These are phyloP conservation scores for Mystacornis crossleyi DNA, from an alignment of 2,113 vertebrate genomes.

Conservation along the genomic window DNA sequence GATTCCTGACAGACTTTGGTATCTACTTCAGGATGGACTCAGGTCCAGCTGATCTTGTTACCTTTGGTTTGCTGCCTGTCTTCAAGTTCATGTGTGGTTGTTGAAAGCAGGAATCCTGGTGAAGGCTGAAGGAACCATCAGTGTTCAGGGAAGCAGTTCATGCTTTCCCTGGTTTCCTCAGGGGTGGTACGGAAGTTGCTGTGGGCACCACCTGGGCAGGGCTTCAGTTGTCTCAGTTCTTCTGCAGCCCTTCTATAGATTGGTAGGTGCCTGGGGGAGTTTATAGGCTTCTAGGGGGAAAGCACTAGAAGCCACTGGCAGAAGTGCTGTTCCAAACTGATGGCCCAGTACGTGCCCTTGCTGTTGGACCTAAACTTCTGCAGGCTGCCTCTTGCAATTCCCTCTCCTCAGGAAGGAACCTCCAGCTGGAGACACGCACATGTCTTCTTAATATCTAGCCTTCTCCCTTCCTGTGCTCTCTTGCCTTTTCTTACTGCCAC, in stretches of 20 bases:
- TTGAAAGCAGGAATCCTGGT: neutral
- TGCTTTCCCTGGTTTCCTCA: neutral
- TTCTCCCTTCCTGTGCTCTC: neutral
- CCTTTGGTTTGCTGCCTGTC: neutral
- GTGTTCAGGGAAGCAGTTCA: neutral
- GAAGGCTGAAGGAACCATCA: neutral
- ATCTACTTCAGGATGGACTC: neutral
- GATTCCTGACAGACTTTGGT: neutral
- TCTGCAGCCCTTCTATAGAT: neutral
- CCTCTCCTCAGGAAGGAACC: neutral
- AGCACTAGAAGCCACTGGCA: neutral
- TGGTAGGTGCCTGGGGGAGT: neutral
- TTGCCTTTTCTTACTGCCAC: neutral
- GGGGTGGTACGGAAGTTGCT: neutral
- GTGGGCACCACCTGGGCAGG: neutral
- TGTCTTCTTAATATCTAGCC: neutral
- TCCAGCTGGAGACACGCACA: neutral
- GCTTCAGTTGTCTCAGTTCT: accelerated
- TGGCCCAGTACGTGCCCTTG: neutral
- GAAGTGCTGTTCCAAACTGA: neutral
- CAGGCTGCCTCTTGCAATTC: neutral
- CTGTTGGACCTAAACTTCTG: neutral
- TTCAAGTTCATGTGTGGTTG: neutral
- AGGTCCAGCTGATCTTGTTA: neutral
- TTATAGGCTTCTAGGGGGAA: neutral